Percentiles rank a stretch among this genome's conserved stretches.
phyloP scores from a whole-genome alignment of 2,888 invertebrate species.

The Rhagium mordax region DNA sequence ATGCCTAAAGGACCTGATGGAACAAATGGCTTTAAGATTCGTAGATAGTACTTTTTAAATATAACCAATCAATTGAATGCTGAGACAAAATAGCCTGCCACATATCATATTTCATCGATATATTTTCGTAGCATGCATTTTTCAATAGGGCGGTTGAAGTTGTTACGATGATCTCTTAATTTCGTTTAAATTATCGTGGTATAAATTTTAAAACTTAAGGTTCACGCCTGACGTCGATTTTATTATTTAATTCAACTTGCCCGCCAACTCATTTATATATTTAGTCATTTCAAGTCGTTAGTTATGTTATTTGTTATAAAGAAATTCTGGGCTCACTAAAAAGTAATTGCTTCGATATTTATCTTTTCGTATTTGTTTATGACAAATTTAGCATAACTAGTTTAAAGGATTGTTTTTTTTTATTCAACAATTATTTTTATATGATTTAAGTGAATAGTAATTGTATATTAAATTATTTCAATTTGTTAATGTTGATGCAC shows the following conservation, averaged over 20 bases:
- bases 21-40: conserved; percentile 79
- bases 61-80: background rate
- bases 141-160: background rate
- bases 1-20: conserved; percentile 87
- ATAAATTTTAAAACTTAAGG: background rate
- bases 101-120: background rate
- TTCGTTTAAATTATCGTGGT: background rate
- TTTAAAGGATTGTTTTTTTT: conserved; percentile 14
- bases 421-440: conserved; percentile 3
- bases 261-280: background rate
- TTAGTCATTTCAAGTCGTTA: background rate
- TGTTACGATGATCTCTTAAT: conserved; percentile 4
- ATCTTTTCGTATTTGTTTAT: background rate
- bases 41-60: conserved; percentile 74
- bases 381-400: background rate
- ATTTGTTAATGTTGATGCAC: conserved; percentile 13
- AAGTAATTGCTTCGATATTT: background rate
- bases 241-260: background rate
- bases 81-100: conserved; percentile 4
- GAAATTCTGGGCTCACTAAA: background rate
- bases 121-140: background rate
- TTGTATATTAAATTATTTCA: conserved; percentile 21
- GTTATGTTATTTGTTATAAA: background rate
- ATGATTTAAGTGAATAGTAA: conserved; percentile 12
- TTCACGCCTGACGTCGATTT: background rate